phyloP scores from a whole-genome alignment of 2,797 vertebrate species.

The Pteropus rufus region DNA sequence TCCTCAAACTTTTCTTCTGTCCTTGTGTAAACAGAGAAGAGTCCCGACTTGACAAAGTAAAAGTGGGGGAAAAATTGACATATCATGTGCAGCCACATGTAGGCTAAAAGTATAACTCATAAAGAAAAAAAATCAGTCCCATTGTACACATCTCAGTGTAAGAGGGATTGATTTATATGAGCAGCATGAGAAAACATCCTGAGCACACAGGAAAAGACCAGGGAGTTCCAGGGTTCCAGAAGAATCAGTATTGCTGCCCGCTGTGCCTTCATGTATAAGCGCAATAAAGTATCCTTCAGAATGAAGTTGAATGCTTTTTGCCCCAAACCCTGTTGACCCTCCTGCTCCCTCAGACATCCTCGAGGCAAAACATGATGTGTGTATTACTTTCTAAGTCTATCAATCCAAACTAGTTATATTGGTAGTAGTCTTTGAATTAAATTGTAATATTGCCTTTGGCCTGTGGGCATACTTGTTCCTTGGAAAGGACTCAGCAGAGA shows the following conservation, averaged over 20 bases:
- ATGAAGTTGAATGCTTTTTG: background rate
- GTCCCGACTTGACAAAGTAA: conserved; percentile 3
- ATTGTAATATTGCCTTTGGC: background rate
- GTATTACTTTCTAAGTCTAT: background rate
- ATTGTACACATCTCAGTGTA: background rate
- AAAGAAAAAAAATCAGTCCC: background rate
- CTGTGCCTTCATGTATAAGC: background rate
- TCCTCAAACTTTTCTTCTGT: conserved; percentile 67
- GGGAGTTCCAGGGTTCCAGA: background rate
- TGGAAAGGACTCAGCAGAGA: background rate
- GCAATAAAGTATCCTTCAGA: background rate
- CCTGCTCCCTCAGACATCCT: background rate
- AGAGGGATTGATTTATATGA: conserved; percentile 30
- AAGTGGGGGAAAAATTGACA: background rate
- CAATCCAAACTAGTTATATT: background rate
- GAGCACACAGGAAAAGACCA: background rate
- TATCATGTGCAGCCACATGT: conserved; percentile 46
- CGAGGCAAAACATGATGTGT: background rate
- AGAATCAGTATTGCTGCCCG: background rate
- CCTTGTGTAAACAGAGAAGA: conserved; percentile 70
- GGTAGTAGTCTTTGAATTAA: background rate
- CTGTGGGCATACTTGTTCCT: background rate
- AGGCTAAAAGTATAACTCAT: conserved; percentile 49
- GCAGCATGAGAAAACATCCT: background rate
- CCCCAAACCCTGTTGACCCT: background rate